A percentile compares a stretch with the other conserved stretches of the same genome.
Conservation (phyloP, 2,888 invertebrate species). For the Hypercompe scribonia region DNA sequence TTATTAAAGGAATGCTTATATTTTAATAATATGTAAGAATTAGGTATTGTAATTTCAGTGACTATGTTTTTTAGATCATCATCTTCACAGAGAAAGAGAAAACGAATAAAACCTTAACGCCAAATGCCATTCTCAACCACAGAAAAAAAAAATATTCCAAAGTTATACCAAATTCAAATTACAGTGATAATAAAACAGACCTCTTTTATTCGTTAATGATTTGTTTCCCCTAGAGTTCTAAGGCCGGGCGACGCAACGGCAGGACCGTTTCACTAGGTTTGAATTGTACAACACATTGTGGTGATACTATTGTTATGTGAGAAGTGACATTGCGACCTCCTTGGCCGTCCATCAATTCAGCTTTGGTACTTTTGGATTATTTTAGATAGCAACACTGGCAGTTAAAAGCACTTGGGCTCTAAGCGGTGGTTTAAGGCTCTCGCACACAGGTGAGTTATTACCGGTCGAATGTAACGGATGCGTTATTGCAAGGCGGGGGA, state of each 20-base stretch:
- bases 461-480: too few relatives aligned
- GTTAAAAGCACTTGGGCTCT: neutral
- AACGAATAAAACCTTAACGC: neutral
- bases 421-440: neutral
- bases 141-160: neutral
- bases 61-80: too few relatives aligned
- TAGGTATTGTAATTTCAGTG: too few relatives aligned
- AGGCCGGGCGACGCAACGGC: neutral
- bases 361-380: neutral
- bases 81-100: neutral
- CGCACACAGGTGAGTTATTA: too few relatives aligned
- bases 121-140: neutral
- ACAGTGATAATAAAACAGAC: neutral
- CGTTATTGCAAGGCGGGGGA: too few relatives aligned
- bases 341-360: slow-evolving; percentile 6
- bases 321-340: neutral
- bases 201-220: slow-evolving; percentile 2
- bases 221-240: neutral
- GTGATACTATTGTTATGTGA: slow-evolving; percentile 11
- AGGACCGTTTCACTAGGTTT: neutral
- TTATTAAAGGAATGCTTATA: too few relatives aligned
- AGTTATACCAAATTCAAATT: neutral
- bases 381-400: neutral
- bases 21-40: too few relatives aligned
- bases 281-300: slow-evolving; percentile 10